Evolutionary conservation across 2,888 invertebrate genomes (phyloP).

Genomic region (Megaustenia siamemsis): DNA sequence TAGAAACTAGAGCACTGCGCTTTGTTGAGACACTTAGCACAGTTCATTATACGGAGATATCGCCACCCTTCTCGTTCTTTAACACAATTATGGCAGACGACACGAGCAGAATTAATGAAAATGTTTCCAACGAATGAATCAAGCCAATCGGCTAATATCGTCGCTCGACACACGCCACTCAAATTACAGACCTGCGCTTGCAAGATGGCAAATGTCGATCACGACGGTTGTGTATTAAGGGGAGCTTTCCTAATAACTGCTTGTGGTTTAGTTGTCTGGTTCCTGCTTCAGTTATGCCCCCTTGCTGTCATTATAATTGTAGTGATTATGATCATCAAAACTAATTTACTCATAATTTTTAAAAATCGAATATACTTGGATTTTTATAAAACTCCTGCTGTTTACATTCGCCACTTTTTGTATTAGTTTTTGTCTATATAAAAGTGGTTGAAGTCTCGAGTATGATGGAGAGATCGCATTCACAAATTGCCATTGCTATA

Average conservation of each 20-base stretch:
- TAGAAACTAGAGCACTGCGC: too few relatives aligned
- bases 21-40: neutral
- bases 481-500: too few relatives aligned
- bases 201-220: constrained; percentile 21
- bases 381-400: too few relatives aligned
- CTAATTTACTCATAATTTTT: neutral
- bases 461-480: too few relatives aligned
- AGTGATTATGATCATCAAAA: neutral
- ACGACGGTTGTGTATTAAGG: neutral
- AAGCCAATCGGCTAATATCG: neutral
- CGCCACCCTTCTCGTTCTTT: neutral
- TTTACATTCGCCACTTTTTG: too few relatives aligned
- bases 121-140: neutral
- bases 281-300: neutral
- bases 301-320: neutral
- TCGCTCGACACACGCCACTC: constrained; percentile 6
- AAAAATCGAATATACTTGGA: too few relatives aligned
- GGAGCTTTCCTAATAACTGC: neutral
- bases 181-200: constrained; percentile 24
- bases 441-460: too few relatives aligned
- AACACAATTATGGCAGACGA: neutral
- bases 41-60: neutral
- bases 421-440: too few relatives aligned
- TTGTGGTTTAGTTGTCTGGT: neutral
- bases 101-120: constrained; percentile 2